phyloP scores from a whole-genome alignment of 2,113 vertebrate genomes.

The Halcyon malimbica region DNA sequence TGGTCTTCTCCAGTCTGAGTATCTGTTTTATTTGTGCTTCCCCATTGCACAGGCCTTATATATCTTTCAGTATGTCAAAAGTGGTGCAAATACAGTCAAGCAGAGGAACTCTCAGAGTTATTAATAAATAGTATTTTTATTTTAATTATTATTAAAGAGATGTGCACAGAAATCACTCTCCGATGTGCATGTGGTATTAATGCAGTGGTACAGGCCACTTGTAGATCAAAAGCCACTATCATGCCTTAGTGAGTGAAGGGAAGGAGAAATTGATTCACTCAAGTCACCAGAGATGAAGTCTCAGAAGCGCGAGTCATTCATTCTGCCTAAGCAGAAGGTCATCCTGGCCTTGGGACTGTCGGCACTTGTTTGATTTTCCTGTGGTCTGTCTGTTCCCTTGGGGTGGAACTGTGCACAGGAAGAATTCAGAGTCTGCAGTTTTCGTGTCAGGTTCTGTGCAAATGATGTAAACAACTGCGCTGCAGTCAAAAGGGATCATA shows the following conservation, averaged over 20 bases:
- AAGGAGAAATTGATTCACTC: not conserved
- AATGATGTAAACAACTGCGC: not conserved
- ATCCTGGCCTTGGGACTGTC: not conserved
- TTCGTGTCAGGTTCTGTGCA: not conserved
- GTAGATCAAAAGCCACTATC: not conserved
- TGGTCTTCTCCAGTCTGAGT: not conserved
- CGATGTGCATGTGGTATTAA: accelerated
- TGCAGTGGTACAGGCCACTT: not conserved
- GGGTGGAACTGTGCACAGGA: not conserved
- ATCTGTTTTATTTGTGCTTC: not conserved
- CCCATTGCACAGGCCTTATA: not conserved
- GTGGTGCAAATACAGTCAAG: not conserved
- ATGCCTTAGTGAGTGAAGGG: not conserved
- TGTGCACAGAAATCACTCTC: not conserved
- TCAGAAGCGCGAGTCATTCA: not conserved
- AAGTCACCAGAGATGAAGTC: not conserved
- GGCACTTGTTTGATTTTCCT: accelerated
- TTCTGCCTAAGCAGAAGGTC: not conserved
- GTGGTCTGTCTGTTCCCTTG: not conserved
- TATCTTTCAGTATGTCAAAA: not conserved
- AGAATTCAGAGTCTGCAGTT: not conserved
- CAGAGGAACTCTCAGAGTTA: not conserved
- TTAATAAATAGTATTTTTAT: not conserved
- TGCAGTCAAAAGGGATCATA: not conserved
- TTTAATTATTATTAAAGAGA: not conserved